Conservation (phyloP, 2,797 vertebrate genomes). For the Poeciliopsis gracilis region DNA sequence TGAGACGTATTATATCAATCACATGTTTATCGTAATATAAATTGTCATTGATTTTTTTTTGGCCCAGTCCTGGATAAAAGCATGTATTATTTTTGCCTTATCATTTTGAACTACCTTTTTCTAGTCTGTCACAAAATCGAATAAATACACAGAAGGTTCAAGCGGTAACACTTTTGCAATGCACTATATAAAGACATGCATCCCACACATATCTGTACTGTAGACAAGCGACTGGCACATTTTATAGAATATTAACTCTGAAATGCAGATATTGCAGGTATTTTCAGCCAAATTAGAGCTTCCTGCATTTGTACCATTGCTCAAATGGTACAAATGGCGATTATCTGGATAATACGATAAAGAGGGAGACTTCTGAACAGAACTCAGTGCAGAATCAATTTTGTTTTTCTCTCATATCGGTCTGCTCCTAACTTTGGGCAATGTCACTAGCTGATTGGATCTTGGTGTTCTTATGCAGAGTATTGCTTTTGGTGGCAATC, state of each 20-base stretch:
- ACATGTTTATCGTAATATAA: no score
- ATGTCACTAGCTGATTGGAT: not conserved
- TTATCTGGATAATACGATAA: not conserved
- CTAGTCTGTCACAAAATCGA: not conserved
- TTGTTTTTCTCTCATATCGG: not conserved
- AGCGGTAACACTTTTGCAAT: not conserved
- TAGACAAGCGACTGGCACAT: conserved; percentile 32
- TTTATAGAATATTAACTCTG: conserved; percentile 23
- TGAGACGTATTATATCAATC: no score
- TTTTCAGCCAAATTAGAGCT: conserved; percentile 3
- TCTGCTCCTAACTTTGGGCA: not conserved
- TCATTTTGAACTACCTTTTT: not conserved
- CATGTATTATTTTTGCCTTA: not conserved
- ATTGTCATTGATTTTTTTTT: no score
- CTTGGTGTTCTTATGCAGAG: not conserved
- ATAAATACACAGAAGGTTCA: not conserved
- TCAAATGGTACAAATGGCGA: no score
- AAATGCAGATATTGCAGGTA: conserved; percentile 17
- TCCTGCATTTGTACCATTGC: not conserved
- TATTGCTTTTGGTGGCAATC: not conserved
- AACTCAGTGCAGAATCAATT: not conserved
- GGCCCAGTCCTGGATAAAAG: no score
- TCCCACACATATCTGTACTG: conserved; percentile 49
- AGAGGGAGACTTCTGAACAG: not conserved
- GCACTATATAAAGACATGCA: conserved; percentile 7